These are phyloP conservation scores for Bos taurus DNA, from an alignment of 2,113 vertebrate genomes.

Conservation along the genomic window DNA sequence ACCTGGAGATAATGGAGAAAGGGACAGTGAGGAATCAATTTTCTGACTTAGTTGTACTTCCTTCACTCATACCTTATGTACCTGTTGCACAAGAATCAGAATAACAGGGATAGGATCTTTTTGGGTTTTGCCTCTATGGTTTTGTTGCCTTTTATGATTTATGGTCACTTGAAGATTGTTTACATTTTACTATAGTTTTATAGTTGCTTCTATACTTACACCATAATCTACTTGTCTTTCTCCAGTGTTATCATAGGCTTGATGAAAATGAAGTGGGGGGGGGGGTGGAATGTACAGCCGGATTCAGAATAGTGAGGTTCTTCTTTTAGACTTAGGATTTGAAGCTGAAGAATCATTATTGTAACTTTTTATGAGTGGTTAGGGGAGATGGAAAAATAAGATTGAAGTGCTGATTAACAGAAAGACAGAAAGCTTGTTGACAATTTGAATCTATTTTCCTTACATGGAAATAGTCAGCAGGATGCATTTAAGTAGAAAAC, in stretches of 20 bases:
- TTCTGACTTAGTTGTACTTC: background rate
- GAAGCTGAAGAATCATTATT: background rate
- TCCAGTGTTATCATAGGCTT: background rate
- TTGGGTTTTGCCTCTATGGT: background rate
- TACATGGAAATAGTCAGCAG: background rate
- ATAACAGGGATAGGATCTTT: background rate
- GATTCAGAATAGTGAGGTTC: background rate
- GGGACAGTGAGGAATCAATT: background rate
- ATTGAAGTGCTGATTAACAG: background rate
- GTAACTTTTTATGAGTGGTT: background rate
- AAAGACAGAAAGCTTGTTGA: background rate
- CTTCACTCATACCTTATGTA: background rate
- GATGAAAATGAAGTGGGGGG: background rate
- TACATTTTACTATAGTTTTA: background rate
- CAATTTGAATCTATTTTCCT: background rate
- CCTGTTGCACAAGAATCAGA: background rate
- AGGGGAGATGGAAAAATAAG: background rate
- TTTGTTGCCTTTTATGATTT: background rate
- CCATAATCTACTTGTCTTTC: background rate
- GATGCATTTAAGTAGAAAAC: slow-evolving; percentile 11
- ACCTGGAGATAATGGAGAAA: background rate
- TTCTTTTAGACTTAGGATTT: background rate
- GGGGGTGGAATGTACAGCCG: rapidly evolving
- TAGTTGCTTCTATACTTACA: background rate
- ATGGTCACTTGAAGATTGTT: background rate